Base-by-base conservation (phyloP, 2,113 vertebrate species). In the Calyptomena viridis region DNA sequence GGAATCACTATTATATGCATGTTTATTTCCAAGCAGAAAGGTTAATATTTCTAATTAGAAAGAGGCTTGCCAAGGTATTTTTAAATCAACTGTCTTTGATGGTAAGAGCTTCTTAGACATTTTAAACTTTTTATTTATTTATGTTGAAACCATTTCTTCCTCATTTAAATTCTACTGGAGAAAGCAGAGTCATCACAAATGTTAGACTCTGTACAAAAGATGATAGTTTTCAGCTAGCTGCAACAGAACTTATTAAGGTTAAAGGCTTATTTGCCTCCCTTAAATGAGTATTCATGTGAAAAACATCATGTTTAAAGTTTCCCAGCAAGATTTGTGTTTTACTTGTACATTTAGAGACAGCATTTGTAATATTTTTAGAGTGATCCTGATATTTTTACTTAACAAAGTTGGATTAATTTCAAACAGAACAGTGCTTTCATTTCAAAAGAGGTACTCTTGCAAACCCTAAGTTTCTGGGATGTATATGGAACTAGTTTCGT, bases 1-100 rank as follows among this genome's bases (percentile, higher is more conserved):
- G 81, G 22, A 93, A 84, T 86, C 53, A 12, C 59, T 58, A 2
- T 67, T 67, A 76, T 66, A 37, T 31, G 18, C 6, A 6, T 82
- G 33, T 64, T 84, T 86, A 81, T 95, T 96, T 94, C 56, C 56
- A 78, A 82, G 56, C 46, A 74, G 84, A 93, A 96, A 96, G 81
- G 74, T 95, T 97, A 95, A 79, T 92, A 90, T 80, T 95, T 91
- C 50, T 94, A 88, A 97, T 94, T 93, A 88, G 63, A 77, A 94
- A 89, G 52, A 84, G 27, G 31, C 72, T 90, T 53, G 19, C 75
- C 77, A 83, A 80, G 62, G 39, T 76, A 67, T 95, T 94, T 93
- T 95, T 62, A 80, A 90, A 91, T 83, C 50, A 67, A 62, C 72
- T 85, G 15, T 30, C 55, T 77, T 93, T 91, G 82, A 89, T 89